Conservation (phyloP, 2,888 invertebrate genomes). For the Stenchaetothrips biformis region DNA sequence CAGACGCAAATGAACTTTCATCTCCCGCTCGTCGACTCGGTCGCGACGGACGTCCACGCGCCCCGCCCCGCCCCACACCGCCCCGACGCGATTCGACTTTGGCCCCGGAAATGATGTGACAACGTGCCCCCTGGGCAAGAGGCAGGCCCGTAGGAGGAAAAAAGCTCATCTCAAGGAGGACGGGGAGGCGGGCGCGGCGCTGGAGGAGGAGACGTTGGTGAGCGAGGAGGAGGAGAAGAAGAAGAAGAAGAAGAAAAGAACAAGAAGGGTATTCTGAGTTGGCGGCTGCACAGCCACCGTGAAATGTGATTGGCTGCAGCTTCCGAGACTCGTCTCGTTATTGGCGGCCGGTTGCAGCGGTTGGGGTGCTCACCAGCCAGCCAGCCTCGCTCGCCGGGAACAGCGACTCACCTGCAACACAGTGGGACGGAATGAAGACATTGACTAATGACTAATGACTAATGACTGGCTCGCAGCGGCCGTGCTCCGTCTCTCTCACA, state of each 20-base stretch:
- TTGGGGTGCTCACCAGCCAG: too few species aligned
- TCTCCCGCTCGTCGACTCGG: too few species aligned
- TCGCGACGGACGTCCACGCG: too few species aligned
- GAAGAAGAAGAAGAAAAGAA: constrained; percentile 29
- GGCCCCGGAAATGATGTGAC: not conserved
- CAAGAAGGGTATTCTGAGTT: too few species aligned
- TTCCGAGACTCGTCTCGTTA: too few species aligned
- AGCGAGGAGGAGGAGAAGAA: constrained; percentile 21
- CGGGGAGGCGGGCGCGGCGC: constrained; percentile 27
- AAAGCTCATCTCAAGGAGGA: not conserved
- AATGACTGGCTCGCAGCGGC: too few species aligned
- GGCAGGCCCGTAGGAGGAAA: not conserved
- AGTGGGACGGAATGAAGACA: too few species aligned
- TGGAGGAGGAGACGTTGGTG: constrained; percentile 26
- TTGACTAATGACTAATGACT: too few species aligned
- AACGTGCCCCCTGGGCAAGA: not conserved
- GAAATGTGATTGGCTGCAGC: not conserved
- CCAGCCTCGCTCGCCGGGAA: too few species aligned
- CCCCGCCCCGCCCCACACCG: not conserved
- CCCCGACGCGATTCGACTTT: not conserved
- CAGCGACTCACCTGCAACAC: too few species aligned
- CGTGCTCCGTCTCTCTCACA: too few species aligned
- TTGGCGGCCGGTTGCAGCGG: too few species aligned
- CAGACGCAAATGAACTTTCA: constrained; percentile 21
- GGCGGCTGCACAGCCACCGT: not conserved